Evolutionary conservation across 2,797 vertebrate genomes (phyloP), one percentile per base, ranked within the genome.

Genomic region (Sus cebifrons): DNA sequence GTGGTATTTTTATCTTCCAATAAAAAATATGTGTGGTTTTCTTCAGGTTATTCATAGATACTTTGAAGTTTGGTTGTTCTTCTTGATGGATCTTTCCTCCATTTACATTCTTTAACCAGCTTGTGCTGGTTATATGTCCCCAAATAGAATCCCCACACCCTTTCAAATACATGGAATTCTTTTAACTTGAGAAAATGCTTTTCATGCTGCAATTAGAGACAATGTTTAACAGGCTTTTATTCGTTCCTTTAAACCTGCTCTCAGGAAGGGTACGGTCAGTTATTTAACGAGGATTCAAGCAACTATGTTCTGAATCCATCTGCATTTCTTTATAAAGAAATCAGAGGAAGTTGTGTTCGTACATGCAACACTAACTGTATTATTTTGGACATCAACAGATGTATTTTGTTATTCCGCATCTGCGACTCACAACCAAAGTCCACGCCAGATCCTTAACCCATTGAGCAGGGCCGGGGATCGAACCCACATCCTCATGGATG

Each of bases 181-280:
- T 96, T 89, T 65, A 91, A 91, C 82, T 85, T 58, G 58, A 32
- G 56, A 93, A 95, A 86, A 86, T 75, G 64, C 86, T 93, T 90
- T 89, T 78, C 74, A 40, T 92, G 92, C 86, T 93, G 58, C 93
- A 86, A 49, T 82, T 91, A 92, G 84, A 78, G 97, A 20, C 96
- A 96, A 91, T 96, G 93, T 96, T 94, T 96, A 97, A 97, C 86
- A 96, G 89, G 54, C 68, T 68, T 89, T 89, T n/a, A 52, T 75
- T 86, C 3, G 10, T 93, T 93, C 92, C 68, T 77, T 96, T 73
- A 32, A 68, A 71, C 71, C 23, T 94, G 54, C 49, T 84, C 12
- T 88, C 23, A 16, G 86, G n/a, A 87, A 82, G 62, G 68, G 27
- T 27, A 11, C 6, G 25, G 52, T 60, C 25, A 44, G 81, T 77